A percentile compares a stretch with the other conserved stretches of the same genome.
Evolutionary conservation across 2,113 vertebrate genomes (phyloP).

Genomic region (Entosphenus tridentatus): DNA sequence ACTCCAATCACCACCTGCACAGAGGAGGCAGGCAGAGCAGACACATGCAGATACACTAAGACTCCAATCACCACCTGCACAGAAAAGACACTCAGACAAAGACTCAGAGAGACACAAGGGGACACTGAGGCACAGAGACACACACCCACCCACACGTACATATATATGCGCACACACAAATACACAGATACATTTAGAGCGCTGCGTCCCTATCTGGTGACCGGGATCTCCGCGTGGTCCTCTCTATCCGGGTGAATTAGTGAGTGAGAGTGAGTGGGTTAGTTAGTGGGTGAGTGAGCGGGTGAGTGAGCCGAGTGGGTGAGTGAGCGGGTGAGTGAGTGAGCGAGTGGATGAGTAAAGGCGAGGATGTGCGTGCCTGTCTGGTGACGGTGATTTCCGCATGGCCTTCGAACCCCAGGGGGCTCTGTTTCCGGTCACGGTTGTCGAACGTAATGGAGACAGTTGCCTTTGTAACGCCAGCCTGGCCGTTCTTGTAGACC

Average conservation of each 20-base stretch:
- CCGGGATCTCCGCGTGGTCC: constrained; percentile 47
- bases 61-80: background rate
- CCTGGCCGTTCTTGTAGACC: constrained; percentile 78
- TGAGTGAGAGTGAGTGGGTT: background rate
- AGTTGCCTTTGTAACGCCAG: constrained; percentile 58
- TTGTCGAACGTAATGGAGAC: constrained; percentile 89
- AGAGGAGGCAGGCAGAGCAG: background rate
- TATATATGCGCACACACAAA: background rate
- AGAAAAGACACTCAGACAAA: background rate
- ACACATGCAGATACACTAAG: background rate
- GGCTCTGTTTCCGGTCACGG: constrained; percentile 60
- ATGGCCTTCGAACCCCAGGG: constrained; percentile 57
- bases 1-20: background rate
- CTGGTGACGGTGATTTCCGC: constrained; percentile 71
- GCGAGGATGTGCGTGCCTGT: constrained; percentile 33
- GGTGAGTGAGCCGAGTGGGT: too few species aligned
- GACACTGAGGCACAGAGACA: background rate
- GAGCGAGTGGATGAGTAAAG: background rate
- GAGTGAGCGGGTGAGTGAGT: too few species aligned
- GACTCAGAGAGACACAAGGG: background rate
- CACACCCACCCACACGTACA: background rate
- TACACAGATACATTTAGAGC: background rate
- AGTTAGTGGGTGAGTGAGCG: background rate
- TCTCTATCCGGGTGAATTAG: constrained; percentile 73
- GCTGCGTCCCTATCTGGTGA: constrained; percentile 60